A percentile compares a stretch with the other conserved stretches of the same genome.
phyloP scores from a whole-genome alignment of 1,140 invertebrate genomes.

The Panagrolaimus sp. region DNA sequence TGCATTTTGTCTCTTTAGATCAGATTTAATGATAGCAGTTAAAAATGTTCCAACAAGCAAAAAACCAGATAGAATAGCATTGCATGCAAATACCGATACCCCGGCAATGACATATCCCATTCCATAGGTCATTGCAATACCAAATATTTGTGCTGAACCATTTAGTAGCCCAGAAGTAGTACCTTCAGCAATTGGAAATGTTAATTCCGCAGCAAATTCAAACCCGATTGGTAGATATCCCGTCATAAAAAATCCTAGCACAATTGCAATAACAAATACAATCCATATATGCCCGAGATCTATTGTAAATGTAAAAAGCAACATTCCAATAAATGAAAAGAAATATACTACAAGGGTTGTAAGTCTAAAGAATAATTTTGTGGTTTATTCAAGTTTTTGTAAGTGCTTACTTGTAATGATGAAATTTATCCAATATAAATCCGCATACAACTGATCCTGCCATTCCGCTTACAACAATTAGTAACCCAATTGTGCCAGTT shows the following conservation, averaged over 20 bases:
- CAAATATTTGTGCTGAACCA: conserved; percentile 73
- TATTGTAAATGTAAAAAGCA: conserved; percentile 78
- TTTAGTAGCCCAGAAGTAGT: conserved; percentile 85
- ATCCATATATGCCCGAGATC: conserved; percentile 65
- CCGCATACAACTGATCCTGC: conserved; percentile 79
- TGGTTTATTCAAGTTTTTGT: neutral
- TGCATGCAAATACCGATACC: conserved; percentile 40
- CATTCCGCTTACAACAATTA: conserved; percentile 82
- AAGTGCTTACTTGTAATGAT: conserved; percentile 59
- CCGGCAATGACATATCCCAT: conserved; percentile 58
- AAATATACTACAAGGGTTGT: conserved; percentile 79
- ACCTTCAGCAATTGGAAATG: conserved; percentile 85
- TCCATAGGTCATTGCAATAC: conserved; percentile 69
- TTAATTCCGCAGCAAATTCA: conserved; percentile 87
- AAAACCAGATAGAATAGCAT: conserved; percentile 48
- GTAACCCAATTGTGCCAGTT: conserved; percentile 77
- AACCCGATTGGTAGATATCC: conserved; percentile 88
- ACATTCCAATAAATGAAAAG: conserved; percentile 76
- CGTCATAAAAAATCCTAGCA: conserved; percentile 85
- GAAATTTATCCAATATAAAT: conserved; percentile 70
- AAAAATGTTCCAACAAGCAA: conserved; percentile 47
- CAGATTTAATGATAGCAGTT: conserved; percentile 42
- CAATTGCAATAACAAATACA: conserved; percentile 72
- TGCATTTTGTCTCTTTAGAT: conserved; percentile 34
- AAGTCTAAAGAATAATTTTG: conserved; percentile 65